A percentile compares a stretch with the other conserved stretches of the same genome.
These are phyloP conservation scores for Hydrophis major DNA, from an alignment of 2,797 vertebrate genomes.

Conservation along the genomic window DNA sequence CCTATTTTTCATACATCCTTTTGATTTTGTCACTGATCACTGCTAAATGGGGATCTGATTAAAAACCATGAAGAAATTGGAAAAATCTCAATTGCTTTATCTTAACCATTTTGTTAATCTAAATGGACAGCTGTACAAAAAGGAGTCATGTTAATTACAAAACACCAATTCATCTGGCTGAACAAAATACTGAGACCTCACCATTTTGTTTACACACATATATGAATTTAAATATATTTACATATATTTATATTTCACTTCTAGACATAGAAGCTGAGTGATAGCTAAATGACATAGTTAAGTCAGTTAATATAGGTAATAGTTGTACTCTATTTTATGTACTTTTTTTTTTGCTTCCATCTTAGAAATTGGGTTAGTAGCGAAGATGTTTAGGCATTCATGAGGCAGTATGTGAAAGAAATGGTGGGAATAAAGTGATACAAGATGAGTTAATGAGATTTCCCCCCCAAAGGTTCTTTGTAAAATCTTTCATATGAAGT, in stretches of 20 bases:
- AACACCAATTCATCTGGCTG: background rate
- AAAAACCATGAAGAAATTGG: conserved; percentile 1
- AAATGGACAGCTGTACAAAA: background rate
- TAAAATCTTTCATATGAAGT: background rate
- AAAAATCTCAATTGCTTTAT: conserved; percentile 21
- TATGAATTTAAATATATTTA: background rate
- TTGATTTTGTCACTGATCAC: background rate
- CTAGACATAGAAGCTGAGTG: background rate
- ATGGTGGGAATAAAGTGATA: background rate
- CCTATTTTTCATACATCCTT: background rate
- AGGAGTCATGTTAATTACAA: background rate
- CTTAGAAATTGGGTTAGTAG: background rate
- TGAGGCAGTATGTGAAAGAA: background rate
- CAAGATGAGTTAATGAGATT: background rate
- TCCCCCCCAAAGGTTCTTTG: background rate
- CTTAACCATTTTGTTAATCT: background rate
- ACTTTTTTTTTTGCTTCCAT: background rate
- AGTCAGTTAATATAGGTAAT: background rate
- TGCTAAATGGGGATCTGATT: conserved; percentile 2
- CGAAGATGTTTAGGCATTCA: background rate
- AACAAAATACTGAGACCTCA: background rate
- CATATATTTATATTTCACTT: background rate
- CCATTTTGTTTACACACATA: background rate
- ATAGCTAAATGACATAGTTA: background rate
- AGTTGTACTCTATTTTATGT: background rate